Evolutionary conservation across 2,797 vertebrate species (phyloP).

Genomic region (Cyprinodon diabolis): DNA sequence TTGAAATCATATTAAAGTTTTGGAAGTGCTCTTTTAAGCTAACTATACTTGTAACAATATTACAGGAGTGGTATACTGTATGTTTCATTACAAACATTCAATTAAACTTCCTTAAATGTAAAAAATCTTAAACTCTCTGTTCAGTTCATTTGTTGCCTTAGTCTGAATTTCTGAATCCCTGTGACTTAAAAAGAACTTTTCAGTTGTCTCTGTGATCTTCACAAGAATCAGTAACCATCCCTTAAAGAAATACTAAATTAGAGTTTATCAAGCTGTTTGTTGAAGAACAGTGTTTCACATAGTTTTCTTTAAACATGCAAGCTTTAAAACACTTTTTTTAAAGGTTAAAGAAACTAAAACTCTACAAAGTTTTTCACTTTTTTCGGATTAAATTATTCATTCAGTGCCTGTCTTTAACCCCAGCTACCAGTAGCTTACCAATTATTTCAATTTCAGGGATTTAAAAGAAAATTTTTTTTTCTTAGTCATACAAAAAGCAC

Average conservation of each 20-base stretch:
- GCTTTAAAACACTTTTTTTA: background rate
- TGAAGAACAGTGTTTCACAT: background rate
- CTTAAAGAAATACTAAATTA: slow-evolving; percentile 20
- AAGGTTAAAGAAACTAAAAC: background rate
- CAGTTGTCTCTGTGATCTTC: slow-evolving; percentile 6
- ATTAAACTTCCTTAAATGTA: background rate
- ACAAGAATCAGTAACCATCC: slow-evolving; percentile 13
- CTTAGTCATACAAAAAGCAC: background rate
- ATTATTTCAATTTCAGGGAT: background rate
- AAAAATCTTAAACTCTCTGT: background rate
- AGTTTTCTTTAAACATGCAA: background rate
- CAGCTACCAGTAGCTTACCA: background rate
- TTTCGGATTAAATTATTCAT: background rate
- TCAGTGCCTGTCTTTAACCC: background rate
- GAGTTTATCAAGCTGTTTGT: slow-evolving; percentile 12
- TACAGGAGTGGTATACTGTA: background rate
- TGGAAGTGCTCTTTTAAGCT: background rate
- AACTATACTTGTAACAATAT: background rate
- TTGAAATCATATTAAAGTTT: slow-evolving; percentile 1
- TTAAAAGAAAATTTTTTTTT: background rate
- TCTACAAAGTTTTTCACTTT: background rate
- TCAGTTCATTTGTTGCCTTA: background rate
- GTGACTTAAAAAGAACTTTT: background rate
- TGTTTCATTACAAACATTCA: background rate
- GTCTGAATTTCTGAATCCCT: background rate